Conservation (phyloP, 2,888 invertebrate species). For the Lithodes maja region DNA sequence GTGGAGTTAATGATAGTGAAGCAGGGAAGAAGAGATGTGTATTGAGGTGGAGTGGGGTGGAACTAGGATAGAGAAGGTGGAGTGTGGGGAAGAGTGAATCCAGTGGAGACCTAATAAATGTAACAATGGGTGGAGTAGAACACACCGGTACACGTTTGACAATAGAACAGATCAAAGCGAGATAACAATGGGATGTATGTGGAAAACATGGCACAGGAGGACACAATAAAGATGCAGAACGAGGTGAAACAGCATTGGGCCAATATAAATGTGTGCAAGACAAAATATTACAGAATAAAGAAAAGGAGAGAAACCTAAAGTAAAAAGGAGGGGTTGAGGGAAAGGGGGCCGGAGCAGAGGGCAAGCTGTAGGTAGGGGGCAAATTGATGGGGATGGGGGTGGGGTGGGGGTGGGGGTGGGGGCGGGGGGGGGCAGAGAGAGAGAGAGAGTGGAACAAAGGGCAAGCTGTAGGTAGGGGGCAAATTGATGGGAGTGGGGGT, state of each 20-base stretch:
- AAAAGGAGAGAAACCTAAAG: background rate
- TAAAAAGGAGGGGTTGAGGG: background rate
- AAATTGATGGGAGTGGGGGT: background rate
- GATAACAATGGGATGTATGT: too few species aligned
- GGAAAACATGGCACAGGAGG: too few species aligned
- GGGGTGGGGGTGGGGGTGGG: background rate
- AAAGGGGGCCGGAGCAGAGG: background rate
- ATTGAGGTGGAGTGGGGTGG: constrained; percentile 2
- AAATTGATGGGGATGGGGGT: background rate
- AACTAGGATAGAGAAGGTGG: background rate
- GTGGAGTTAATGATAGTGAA: background rate
- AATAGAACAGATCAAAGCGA: too few species aligned
- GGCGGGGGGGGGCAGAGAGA: background rate
- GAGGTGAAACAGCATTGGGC: too few species aligned
- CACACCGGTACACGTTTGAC: too few species aligned
- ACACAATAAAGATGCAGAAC: too few species aligned
- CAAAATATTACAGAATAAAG: background rate
- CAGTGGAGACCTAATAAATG: background rate
- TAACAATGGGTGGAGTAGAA: too few species aligned
- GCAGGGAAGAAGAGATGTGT: constrained; percentile 11
- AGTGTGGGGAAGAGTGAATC: background rate
- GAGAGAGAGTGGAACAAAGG: background rate
- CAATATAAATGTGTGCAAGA: too few species aligned
- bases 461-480: background rate
- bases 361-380: background rate